Percentiles rank a stretch among this genome's conserved stretches.
These are phyloP conservation scores for Diglossa cyanea DNA, from an alignment of 2,797 vertebrate species.

Conservation along the genomic window DNA sequence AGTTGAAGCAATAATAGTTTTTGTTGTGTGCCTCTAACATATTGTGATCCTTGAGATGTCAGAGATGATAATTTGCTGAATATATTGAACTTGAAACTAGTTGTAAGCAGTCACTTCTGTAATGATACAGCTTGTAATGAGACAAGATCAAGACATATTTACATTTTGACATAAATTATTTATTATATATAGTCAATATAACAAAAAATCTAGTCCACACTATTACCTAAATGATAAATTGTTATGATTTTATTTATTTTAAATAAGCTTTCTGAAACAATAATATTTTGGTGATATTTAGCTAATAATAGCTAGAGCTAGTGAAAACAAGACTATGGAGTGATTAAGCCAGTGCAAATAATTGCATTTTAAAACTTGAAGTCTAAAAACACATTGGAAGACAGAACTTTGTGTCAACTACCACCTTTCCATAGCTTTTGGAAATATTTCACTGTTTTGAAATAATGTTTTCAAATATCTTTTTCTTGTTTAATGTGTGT, in stretches of 20 bases:
- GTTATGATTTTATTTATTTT: not conserved
- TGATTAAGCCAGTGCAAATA: not conserved
- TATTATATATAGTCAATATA: not conserved
- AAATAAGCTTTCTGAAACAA: not conserved
- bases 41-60: not conserved
- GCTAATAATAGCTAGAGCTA: not conserved
- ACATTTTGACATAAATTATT: not conserved
- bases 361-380: not conserved
- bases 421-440: not conserved
- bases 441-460: not conserved
- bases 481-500: not conserved
- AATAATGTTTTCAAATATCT: not conserved
- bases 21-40: not conserved
- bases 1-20: not conserved
- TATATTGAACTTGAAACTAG: not conserved
- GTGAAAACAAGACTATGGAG: not conserved
- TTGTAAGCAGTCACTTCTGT: not conserved
- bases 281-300: not conserved
- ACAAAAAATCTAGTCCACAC: not conserved
- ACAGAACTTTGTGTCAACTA: not conserved
- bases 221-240: not conserved
- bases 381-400: not conserved
- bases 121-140: not conserved
- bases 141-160: not conserved
- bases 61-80: not conserved